These are phyloP conservation scores for Sepiola atlantica DNA, from an alignment of 2,888 invertebrate species.

Conservation along the genomic window DNA sequence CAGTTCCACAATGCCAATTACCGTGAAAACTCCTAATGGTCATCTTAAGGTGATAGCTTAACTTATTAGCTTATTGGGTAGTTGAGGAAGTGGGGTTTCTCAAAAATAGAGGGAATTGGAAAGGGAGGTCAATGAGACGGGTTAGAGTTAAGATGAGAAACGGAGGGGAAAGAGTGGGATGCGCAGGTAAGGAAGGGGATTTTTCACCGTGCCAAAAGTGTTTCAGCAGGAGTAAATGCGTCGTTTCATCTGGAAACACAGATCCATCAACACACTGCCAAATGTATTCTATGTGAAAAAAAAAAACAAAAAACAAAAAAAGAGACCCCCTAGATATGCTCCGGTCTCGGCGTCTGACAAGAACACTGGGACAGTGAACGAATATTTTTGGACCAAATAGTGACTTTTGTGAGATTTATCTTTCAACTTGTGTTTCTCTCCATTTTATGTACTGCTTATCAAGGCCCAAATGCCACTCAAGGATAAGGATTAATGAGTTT, in stretches of 20 bases:
- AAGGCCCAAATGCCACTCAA: too few species aligned
- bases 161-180: background rate
- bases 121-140: background rate
- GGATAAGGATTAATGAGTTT: too few species aligned
- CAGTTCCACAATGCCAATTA: background rate
- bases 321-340: background rate
- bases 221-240: background rate
- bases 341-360: background rate
- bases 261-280: slow-evolving; percentile 1
- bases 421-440: background rate
- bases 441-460: too few species aligned
- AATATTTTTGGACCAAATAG: background rate
- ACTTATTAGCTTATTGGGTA: background rate
- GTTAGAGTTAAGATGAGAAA: background rate
- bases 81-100: background rate
- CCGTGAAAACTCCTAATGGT: background rate
- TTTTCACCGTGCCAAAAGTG: background rate
- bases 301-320: too few species aligned
- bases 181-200: background rate
- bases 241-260: background rate
- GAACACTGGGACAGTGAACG: background rate
- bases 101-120: background rate
- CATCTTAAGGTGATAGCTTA: background rate
- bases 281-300: background rate
- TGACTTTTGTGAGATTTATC: background rate